Evolutionary conservation across 2,113 vertebrate genomes (phyloP).

Genomic region (Lampris megalopsis): DNA sequence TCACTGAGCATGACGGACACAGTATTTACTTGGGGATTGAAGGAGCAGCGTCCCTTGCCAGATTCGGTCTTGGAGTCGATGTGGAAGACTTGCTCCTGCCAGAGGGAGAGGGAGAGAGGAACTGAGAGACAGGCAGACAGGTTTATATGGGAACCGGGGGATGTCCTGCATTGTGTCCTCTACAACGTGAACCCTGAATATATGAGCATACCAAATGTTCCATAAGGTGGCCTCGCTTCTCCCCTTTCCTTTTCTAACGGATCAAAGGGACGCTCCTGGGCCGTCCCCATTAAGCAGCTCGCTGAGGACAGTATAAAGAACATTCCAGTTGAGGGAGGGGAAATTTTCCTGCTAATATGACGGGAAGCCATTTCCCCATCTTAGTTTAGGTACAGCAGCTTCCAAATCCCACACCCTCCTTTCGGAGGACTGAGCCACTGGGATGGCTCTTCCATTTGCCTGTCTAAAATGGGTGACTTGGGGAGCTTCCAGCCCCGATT

Average conservation of each 20-base stretch:
- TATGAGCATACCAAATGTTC: conserved; percentile 34
- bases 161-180: conserved; percentile 16
- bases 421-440: background rate
- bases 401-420: conserved; percentile 37
- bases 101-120: conserved; percentile 52
- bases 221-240: conserved; percentile 10
- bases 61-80: conserved; percentile 94
- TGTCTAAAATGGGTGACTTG: conserved; percentile 5
- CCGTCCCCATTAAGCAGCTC: conserved; percentile 39
- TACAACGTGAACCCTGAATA: conserved; percentile 34
- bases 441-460: conserved; percentile 1
- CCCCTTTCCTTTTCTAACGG: conserved; percentile 17
- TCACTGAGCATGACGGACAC: conserved; percentile 99
- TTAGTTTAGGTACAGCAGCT: conserved; percentile 1
- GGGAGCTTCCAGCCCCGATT: conserved; percentile 15
- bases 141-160: conserved; percentile 30
- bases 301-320: conserved; percentile 51
- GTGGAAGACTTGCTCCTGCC: conserved; percentile 92
- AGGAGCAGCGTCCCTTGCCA: conserved; percentile 97
- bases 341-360: conserved; percentile 53
- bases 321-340: conserved; percentile 41
- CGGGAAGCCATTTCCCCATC: conserved; percentile 29
- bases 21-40: conserved; percentile 95
- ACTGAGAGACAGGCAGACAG: conserved; percentile 40
- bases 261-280: conserved; percentile 12